These are phyloP conservation scores for Linyphia triangularis DNA, from an alignment of 2,888 invertebrate genomes.

Conservation along the genomic window DNA sequence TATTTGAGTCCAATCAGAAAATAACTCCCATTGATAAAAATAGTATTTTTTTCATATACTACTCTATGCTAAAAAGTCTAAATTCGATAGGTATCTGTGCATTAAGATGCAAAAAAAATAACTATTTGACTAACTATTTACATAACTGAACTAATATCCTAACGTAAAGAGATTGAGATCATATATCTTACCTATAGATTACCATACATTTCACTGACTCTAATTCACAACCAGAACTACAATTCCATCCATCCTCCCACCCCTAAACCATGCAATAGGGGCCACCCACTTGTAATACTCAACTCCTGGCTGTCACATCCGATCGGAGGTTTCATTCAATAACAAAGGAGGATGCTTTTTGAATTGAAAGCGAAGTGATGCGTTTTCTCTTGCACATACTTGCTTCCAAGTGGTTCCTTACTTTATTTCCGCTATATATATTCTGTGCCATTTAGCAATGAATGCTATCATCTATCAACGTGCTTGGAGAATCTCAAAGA, in stretches of 20 bases:
- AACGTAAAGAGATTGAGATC: no score
- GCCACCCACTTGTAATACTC: not conserved
- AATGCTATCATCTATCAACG: conserved; percentile 34
- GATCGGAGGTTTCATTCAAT: conserved; percentile 43
- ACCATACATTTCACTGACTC: no score
- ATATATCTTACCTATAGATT: no score
- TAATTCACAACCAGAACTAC: not conserved
- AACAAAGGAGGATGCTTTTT: conserved; percentile 23
- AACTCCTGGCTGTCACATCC: conserved; percentile 23
- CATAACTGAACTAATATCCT: no score
- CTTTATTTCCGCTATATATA: not conserved
- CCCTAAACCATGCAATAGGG: not conserved
- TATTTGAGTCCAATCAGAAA: no score
- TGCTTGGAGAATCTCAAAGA: not conserved
- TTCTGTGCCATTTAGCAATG: conserved; percentile 45
- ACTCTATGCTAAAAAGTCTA: no score
- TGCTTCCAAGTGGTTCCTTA: not conserved
- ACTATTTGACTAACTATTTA: no score
- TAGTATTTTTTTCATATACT: no score
- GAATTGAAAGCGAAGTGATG: conserved; percentile 53
- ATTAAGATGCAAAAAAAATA: no score
- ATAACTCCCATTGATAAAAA: no score
- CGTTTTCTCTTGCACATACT: not conserved
- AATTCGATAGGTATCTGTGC: no score
- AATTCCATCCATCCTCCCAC: not conserved